Conservation (phyloP, 2,113 vertebrate species). For the Aix galericulata region DNA sequence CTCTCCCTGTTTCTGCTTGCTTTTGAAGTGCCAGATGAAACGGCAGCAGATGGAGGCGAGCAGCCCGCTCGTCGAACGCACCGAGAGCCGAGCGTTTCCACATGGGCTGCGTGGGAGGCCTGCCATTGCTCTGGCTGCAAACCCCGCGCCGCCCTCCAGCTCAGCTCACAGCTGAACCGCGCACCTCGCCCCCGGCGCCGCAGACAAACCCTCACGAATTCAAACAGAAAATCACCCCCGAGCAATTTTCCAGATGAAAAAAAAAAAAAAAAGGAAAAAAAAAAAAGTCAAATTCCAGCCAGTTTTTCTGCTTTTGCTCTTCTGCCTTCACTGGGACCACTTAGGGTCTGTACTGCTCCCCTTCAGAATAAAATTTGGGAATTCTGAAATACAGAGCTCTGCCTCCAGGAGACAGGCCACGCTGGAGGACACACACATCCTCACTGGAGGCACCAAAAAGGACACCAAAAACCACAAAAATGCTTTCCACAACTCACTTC, state of each 20-base stretch:
- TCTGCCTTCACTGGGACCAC: not conserved
- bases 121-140: not conserved
- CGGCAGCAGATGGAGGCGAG: conserved; percentile 5
- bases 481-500: not conserved
- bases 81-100: not conserved
- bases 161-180: not conserved
- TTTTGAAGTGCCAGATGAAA: conserved; percentile 41
- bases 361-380: not conserved
- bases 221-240: not conserved
- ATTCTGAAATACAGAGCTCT: not conserved
- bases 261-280: not conserved
- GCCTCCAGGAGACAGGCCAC: not conserved
- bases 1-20: not conserved
- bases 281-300: not conserved
- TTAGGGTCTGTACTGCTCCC: not conserved
- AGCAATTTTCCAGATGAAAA: not conserved
- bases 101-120: not conserved
- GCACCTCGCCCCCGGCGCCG: accelerated
- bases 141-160: not conserved
- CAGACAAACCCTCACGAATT: not conserved
- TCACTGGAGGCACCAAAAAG: not conserved
- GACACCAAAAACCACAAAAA: not conserved
- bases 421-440: not conserved
- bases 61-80: not conserved
- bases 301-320: not conserved